Evolutionary conservation across 2,797 vertebrate genomes (phyloP).

Genomic region (Rhincodon typus): DNA sequence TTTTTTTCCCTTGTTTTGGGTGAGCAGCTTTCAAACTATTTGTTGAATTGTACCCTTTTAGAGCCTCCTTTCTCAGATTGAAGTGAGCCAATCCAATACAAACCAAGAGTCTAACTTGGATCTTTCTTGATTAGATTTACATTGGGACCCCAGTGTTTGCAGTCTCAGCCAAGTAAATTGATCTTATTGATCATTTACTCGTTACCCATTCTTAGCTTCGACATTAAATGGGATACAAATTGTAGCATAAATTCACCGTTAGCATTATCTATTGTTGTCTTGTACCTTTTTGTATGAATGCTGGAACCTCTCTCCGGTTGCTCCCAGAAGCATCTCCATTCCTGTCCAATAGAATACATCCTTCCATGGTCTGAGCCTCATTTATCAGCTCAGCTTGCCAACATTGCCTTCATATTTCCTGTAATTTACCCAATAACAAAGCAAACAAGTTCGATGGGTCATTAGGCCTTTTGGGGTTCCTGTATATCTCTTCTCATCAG

Average conservation of each 20-base stretch:
- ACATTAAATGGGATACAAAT: neutral
- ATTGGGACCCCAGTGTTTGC: neutral
- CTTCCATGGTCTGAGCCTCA: neutral
- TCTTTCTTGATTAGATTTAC: neutral
- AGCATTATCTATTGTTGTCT: neutral
- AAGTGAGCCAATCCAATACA: neutral
- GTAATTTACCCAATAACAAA: neutral
- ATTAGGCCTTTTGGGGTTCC: neutral
- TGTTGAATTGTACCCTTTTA: neutral
- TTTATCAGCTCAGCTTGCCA: neutral
- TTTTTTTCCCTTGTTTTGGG: neutral
- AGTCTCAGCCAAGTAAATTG: neutral
- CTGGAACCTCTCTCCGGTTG: neutral
- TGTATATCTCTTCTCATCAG: neutral
- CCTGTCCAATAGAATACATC: neutral
- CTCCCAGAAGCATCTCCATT: neutral
- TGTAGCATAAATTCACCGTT: neutral
- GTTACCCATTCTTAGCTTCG: neutral
- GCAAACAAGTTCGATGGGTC: neutral
- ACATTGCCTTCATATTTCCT: neutral
- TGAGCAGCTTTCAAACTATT: neutral
- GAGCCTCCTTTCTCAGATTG: neutral
- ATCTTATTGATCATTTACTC: neutral
- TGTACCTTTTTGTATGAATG: neutral
- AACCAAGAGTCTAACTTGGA: neutral